Conservation (phyloP, 2,888 invertebrate species). For the Tipula helvola region DNA sequence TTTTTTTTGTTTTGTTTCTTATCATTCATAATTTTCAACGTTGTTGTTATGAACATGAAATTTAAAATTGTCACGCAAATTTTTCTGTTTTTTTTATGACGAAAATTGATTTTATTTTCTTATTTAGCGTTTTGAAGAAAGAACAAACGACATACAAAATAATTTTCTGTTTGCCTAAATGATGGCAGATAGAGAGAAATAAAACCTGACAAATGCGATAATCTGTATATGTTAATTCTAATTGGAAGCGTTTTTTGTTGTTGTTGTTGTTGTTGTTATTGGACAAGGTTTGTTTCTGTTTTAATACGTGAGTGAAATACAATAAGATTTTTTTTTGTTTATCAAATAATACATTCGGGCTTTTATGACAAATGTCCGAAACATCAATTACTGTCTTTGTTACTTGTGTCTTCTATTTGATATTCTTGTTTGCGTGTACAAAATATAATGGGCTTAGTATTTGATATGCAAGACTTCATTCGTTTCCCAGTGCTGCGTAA, state of each 20-base stretch:
- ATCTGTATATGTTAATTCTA: not conserved
- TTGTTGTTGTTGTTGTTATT: not conserved
- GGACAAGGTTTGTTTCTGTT: not conserved
- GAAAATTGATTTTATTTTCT: not conserved
- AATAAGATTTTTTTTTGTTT: not conserved
- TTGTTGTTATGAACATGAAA: not conserved
- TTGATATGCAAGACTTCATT: not conserved
- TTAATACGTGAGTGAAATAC: not conserved
- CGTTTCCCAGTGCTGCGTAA: not conserved
- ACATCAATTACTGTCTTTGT: not conserved
- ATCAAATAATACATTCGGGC: not conserved
- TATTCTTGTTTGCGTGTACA: too few relatives aligned
- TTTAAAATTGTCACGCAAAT: not conserved
- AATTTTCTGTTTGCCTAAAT: not conserved
- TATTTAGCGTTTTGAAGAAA: not conserved
- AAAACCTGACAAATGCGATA: not conserved
- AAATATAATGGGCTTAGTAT: too few relatives aligned
- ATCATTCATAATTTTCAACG: not conserved
- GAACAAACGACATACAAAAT: not conserved
- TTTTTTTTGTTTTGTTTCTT: not conserved
- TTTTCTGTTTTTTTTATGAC: not conserved
- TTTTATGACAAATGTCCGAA: not conserved
- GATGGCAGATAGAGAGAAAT: not conserved
- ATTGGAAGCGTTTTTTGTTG: not conserved
- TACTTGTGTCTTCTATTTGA: not conserved